Evolutionary conservation across 1,140 invertebrate genomes (phyloP).

Genomic region (Heliconius hermathena): DNA sequence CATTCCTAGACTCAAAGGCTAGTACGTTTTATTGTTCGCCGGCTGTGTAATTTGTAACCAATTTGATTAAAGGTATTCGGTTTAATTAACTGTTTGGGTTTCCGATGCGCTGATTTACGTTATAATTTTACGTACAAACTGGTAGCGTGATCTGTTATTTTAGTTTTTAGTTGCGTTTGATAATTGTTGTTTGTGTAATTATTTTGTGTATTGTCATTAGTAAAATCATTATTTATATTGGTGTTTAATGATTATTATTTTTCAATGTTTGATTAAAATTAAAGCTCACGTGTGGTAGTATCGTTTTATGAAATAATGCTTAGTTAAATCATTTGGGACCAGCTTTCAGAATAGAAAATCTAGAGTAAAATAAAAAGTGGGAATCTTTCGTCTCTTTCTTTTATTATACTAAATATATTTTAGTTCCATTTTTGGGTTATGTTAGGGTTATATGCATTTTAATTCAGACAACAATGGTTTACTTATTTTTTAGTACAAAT

Average conservation of each 20-base stretch:
- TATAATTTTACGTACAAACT: constrained; percentile 37
- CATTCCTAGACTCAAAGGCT: constrained; percentile 64
- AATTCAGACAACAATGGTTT: too few relatives aligned
- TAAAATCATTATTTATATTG: background rate
- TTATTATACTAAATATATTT: too few relatives aligned
- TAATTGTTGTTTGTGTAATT: constrained; percentile 12
- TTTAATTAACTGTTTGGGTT: constrained; percentile 42
- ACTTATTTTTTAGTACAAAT: too few relatives aligned
- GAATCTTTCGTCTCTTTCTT: too few relatives aligned
- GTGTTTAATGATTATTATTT: background rate
- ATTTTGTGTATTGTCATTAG: constrained; percentile 6
- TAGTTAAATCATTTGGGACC: too few relatives aligned
- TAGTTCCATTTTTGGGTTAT: too few relatives aligned
- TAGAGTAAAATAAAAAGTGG: too few relatives aligned
- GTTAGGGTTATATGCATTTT: too few relatives aligned
- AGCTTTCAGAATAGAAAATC: too few relatives aligned
- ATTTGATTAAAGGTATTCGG: constrained; percentile 49
- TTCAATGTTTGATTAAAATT: background rate
- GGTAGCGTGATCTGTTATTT: constrained; percentile 15
- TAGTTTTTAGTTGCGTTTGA: constrained; percentile 25
- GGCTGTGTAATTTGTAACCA: constrained; percentile 54
- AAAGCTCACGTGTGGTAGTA: background rate
- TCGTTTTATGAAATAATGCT: too few relatives aligned
- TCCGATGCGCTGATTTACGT: constrained; percentile 36
- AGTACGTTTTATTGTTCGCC: constrained; percentile 57